phyloP scores from a whole-genome alignment of 1,140 invertebrate species.

The Drosophila tani region DNA sequence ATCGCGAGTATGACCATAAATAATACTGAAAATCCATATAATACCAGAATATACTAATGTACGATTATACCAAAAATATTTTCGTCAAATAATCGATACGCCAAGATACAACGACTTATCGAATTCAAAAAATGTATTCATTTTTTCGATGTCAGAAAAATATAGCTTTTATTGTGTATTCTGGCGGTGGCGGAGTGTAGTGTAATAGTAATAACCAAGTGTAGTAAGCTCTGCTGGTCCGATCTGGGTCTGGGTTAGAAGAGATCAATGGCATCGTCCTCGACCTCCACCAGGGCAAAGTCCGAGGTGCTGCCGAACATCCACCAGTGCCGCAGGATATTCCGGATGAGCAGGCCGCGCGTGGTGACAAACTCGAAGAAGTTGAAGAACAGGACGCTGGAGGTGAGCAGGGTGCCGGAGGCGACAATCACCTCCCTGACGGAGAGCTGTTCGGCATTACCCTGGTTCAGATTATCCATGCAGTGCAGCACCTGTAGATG shows the following conservation, averaged over 20 bases:
- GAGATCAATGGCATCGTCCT: slow-evolving; percentile 72
- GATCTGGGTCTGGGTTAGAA: slow-evolving; percentile 29
- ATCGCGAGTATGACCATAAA: not conserved
- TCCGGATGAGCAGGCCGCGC: slow-evolving; percentile 71
- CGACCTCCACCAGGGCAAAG: slow-evolving; percentile 68
- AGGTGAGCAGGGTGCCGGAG: slow-evolving; percentile 73
- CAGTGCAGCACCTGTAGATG: slow-evolving; percentile 72
- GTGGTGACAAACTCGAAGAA: slow-evolving; percentile 81
- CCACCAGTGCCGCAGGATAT: slow-evolving; percentile 81
- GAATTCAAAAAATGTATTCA: not conserved
- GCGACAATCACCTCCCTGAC: slow-evolving; percentile 75
- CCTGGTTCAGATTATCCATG: slow-evolving; percentile 79
- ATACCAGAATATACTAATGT: not conserved
- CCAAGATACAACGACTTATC: not conserved
- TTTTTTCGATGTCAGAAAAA: not conserved
- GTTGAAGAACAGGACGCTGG: slow-evolving; percentile 78
- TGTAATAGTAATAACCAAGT: not conserved
- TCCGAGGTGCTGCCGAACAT: slow-evolving; percentile 77
- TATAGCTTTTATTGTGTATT: not conserved
- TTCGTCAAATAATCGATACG: too few species aligned
- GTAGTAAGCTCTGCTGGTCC: not conserved
- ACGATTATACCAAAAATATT: not conserved
- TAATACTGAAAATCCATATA: not conserved
- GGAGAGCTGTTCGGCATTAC: slow-evolving; percentile 65
- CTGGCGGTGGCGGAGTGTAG: not conserved